phyloP scores from a whole-genome alignment of 2,888 invertebrate species.

The Parascotia fuliginaria region DNA sequence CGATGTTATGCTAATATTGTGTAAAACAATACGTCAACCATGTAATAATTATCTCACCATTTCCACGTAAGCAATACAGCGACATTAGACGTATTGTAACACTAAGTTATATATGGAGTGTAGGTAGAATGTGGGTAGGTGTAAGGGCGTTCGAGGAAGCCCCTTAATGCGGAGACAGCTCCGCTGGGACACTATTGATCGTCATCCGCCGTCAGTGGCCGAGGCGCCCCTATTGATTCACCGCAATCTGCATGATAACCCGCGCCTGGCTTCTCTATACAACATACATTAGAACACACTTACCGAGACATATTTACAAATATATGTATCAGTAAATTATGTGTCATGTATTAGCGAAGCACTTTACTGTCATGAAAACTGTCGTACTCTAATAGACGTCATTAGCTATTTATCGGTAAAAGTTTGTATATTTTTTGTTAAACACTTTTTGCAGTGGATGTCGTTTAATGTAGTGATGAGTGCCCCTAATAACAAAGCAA shows the following conservation, averaged over 20 bases:
- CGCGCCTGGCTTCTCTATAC: constrained; percentile 75
- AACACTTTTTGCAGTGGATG: background rate
- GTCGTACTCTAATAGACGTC: constrained; percentile 5
- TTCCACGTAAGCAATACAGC: constrained; percentile 31
- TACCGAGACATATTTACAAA: constrained; percentile 49
- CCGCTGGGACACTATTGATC: constrained; percentile 84
- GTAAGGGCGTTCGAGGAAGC: constrained; percentile 84
- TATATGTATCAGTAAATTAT: constrained; percentile 42
- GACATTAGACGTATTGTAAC: constrained; percentile 45
- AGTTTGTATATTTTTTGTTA: background rate
- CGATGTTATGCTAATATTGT: background rate
- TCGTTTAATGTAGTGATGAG: background rate
- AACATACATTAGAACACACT: constrained; percentile 66
- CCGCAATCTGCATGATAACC: constrained; percentile 86
- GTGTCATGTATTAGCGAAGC: constrained; percentile 41
- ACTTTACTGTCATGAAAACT: constrained; percentile 28
- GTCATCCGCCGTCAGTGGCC: constrained; percentile 84
- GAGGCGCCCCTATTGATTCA: constrained; percentile 84
- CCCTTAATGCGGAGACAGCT: constrained; percentile 84
- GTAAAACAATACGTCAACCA: background rate
- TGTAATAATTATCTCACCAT: constrained; percentile 1
- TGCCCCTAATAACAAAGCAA: no score
- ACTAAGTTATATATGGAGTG: constrained; percentile 57
- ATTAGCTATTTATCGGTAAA: background rate
- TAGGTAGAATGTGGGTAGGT: constrained; percentile 77